Base-by-base conservation (phyloP, 1,140 invertebrate genomes). In the Aphelinus atriplicis region DNA sequence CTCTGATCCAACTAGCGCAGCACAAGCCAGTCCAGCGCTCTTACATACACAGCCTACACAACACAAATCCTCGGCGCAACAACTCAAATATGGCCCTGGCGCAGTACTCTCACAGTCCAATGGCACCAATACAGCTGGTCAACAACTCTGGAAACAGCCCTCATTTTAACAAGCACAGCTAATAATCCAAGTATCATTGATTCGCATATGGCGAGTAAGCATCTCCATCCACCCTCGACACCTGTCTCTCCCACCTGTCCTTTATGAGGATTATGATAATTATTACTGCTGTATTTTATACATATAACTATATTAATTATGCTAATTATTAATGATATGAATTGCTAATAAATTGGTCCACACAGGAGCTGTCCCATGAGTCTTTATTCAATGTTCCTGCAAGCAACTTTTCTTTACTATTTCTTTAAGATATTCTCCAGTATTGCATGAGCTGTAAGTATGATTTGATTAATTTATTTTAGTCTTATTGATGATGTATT, bases 1-100 rank as follows among this genome's bases (percentile, higher is more conserved):
- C 96, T 50, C 85, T 96, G 73, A 91, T 94, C 72, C 92, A 95
- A 85, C 90, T 98, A 68, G 93, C 94, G 66, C 89, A 95, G 79
- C 95, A 97, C 88, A 97, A 97, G 90, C 95, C 96, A 78, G 92
- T 96, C 76, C 95, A 97, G 87, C 92, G 94, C 77, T 93, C 93
- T 80, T 97, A 97, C 85, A 86, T 98, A 76, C 93, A 95, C 78
- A 87, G 85, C 71, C 85, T 88, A 67, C 78, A 84, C 58, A 87
- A 88, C 76, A 87, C 86, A n/a, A 88, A 88, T 80, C 86, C 87
- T 62, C 78, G 84, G 73, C 81, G 78, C 51, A 83, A 85, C 78
- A 84, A 82, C 77, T 79, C 84, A 9, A 82, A 72, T 60, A 73
- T 84, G 46, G 76, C 83, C 45, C 74, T 84, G 46, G 76, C 83